phyloP scores from a whole-genome alignment of 2,113 vertebrate genomes.

The Callionymus lyra region DNA sequence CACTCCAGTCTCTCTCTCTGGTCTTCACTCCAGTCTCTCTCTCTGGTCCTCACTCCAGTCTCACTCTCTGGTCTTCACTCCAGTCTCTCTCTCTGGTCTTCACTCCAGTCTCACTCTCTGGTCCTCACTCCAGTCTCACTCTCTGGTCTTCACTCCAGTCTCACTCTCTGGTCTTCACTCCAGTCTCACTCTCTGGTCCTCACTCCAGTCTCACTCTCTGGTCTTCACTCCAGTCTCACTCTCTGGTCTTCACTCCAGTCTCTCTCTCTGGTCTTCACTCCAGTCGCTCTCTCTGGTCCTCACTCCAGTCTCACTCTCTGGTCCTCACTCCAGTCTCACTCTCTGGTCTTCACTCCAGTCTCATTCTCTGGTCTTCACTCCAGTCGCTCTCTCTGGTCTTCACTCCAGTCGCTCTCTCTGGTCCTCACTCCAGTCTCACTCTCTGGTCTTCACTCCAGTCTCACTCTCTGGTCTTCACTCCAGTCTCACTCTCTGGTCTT shows the following conservation, averaged over 20 bases:
- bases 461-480: not conserved
- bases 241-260: not conserved
- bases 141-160: too few species aligned
- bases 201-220: not conserved
- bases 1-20: constrained; percentile 20
- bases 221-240: too few species aligned
- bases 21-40: too few species aligned
- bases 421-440: too few species aligned
- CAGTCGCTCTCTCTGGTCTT: not conserved
- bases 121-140: not conserved
- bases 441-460: too few species aligned
- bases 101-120: not conserved
- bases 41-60: too few species aligned
- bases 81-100: not conserved
- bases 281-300: not conserved
- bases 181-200: too few species aligned
- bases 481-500: not conserved
- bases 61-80: too few species aligned
- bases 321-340: too few species aligned
- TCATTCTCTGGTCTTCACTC: not conserved
- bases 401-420: not conserved
- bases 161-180: constrained; percentile 13
- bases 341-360: too few species aligned
- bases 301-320: too few species aligned
- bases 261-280: not conserved